Evolutionary conservation across 2,113 vertebrate genomes (phyloP), one percentile per base, ranked within the genome.

Genomic region (Mesoclemmys tuberculata): DNA sequence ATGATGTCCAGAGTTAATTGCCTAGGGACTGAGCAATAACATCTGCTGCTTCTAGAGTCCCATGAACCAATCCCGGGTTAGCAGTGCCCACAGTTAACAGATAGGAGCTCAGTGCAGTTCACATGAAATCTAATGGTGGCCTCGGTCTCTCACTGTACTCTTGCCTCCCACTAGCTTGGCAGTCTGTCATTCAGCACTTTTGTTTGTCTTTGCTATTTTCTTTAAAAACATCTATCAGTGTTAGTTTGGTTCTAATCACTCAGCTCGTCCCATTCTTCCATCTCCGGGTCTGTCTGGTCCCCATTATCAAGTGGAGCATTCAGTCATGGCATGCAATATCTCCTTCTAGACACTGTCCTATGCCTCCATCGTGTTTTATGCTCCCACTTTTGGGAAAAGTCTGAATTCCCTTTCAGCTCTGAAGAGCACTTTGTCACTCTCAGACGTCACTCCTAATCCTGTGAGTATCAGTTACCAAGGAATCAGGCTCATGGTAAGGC

Each of bases 371-470:
- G 88, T 54, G 87, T 90, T 64, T 16, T 52, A 0, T 0, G 18
- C 71, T 41, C 21, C 38, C 10, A 26, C 29, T 11, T 31, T 92
- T 0, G 2, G 58, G 82, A 61, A n/a, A 35, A 79, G 88, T 55
- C 55, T 38, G 0, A 86, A 48, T 44, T 92, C 96, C 93, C 93
- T 41, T 5, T n/a, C 80, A 87, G 64, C 56, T 95, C 84, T 81
- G 49, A 41, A 80, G 71, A 87, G 91, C 93, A 92, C 48, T 64
- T 91, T 90, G 61, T 78, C 83, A 38, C 90, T 94, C 88, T 94
- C 82, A 86, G 94, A 86, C 44, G 56, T 85, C 89, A 6, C n/a
- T 82, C 85, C 44, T 80, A 74, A 88, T 77, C 64, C 83, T n/a
- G 5, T 87, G n/a, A 14, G 54, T 41, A 44, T 22, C 71, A 75